Percentiles rank a stretch among this genome's conserved stretches.
phyloP scores from a whole-genome alignment of 1,140 invertebrate species.

The Parasteatoda tepidariorum region DNA sequence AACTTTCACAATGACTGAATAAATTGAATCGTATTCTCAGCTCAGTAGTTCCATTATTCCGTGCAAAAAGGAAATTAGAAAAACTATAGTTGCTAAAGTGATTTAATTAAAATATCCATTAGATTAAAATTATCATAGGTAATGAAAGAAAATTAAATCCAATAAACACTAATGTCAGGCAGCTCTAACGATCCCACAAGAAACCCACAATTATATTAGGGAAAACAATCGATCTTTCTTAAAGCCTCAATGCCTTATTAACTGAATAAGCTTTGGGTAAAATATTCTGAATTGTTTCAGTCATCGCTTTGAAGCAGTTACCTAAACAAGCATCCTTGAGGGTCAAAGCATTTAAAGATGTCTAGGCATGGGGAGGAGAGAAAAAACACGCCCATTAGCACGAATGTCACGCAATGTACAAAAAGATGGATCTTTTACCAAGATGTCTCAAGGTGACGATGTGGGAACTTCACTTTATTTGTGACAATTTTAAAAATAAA shows the following conservation, averaged over 20 bases:
- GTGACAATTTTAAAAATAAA: not conserved
- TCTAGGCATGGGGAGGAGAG: not conserved
- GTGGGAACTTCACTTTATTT: not conserved
- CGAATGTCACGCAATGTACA: slow-evolving; percentile 17
- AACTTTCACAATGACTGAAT: too few relatives aligned
- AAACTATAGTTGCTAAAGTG: too few relatives aligned
- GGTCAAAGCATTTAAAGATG: slow-evolving; percentile 5
- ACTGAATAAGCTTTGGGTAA: not conserved
- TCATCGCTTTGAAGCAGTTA: not conserved
- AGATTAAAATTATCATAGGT: too few relatives aligned
- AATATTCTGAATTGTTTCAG: not conserved
- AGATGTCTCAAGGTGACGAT: too few relatives aligned
- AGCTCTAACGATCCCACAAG: not conserved
- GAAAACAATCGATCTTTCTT: not conserved
- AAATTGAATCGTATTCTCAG: too few relatives aligned
- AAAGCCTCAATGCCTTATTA: not conserved
- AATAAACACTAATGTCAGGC: not conserved
- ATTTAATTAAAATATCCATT: too few relatives aligned
- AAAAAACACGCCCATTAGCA: slow-evolving; percentile 5
- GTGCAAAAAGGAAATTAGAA: too few relatives aligned
- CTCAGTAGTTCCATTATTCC: too few relatives aligned
- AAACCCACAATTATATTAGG: not conserved
- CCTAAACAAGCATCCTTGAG: not conserved
- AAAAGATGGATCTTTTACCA: too few relatives aligned
- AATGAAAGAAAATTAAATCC: too few relatives aligned